Conservation (phyloP, 2,888 invertebrate genomes). For the Limenitis arthemis region DNA sequence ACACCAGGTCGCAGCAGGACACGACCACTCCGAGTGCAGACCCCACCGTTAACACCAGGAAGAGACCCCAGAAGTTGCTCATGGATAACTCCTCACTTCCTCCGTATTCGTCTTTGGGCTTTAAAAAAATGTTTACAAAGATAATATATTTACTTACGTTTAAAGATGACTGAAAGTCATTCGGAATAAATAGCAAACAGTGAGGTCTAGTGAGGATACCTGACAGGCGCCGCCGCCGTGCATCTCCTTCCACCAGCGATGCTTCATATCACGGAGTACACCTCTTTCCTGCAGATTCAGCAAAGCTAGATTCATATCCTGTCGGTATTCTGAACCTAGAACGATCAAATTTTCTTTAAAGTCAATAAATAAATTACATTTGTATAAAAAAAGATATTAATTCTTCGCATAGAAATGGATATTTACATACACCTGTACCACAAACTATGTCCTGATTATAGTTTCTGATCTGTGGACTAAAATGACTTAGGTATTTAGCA, state of each 20-base stretch:
- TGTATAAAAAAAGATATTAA: too few relatives aligned
- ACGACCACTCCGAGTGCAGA: slow-evolving; percentile 75
- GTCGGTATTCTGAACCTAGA: slow-evolving; percentile 80
- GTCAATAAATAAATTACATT: too few relatives aligned
- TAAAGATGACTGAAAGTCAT: too few relatives aligned
- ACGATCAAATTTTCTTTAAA: background rate
- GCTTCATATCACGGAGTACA: slow-evolving; percentile 81
- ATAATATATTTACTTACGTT: background rate
- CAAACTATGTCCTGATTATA: too few relatives aligned
- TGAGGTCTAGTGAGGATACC: too few relatives aligned
- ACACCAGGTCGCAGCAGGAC: slow-evolving; percentile 75
- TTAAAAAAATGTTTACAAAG: slow-evolving; percentile 8
- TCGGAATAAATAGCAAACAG: too few relatives aligned
- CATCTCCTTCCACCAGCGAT: slow-evolving; percentile 93
- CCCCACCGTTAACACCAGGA: slow-evolving; percentile 81
- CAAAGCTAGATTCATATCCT: slow-evolving; percentile 84
- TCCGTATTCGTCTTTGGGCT: slow-evolving; percentile 45
- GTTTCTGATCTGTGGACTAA: too few relatives aligned
- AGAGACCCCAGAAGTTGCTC: slow-evolving; percentile 86
- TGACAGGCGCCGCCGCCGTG: slow-evolving; percentile 81
- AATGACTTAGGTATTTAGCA: too few relatives aligned
- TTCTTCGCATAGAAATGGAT: too few relatives aligned
- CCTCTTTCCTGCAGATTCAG: slow-evolving; percentile 90
- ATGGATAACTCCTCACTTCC: slow-evolving; percentile 67
- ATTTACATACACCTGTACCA: too few relatives aligned